Evolutionary conservation across 1,140 invertebrate genomes (phyloP).

Genomic region (Lepidurus apus): DNA sequence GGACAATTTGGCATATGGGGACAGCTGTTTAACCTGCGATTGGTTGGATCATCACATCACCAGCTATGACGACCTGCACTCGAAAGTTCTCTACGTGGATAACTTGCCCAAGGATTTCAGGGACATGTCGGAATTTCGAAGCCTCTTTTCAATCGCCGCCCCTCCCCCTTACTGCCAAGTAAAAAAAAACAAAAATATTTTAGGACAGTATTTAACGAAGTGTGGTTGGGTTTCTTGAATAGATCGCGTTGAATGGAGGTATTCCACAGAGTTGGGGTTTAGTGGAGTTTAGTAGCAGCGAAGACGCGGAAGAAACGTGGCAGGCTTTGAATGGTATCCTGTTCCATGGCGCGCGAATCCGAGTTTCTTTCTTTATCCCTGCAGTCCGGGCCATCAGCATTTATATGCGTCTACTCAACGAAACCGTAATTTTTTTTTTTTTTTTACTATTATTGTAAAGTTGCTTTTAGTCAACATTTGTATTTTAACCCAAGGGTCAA

Average conservation of each 20-base stretch:
- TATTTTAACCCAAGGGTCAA: slow-evolving; percentile 36
- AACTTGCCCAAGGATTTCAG: slow-evolving; percentile 52
- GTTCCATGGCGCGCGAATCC: slow-evolving; percentile 47
- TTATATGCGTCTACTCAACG: slow-evolving; percentile 51
- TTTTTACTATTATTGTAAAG: background rate
- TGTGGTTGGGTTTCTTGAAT: slow-evolving; percentile 35
- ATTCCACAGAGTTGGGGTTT: slow-evolving; percentile 55
- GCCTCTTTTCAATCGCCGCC: slow-evolving; percentile 50
- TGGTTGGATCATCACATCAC: slow-evolving; percentile 50
- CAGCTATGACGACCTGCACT: slow-evolving; percentile 51
- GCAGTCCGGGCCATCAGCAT: slow-evolving; percentile 54
- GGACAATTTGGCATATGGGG: slow-evolving; percentile 48
- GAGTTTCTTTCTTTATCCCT: slow-evolving; percentile 55
- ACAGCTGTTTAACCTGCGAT: slow-evolving; percentile 50
- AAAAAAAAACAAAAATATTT: slow-evolving; percentile 26
- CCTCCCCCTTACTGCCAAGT: slow-evolving; percentile 58
- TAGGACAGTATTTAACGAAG: background rate
- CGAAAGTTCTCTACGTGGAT: slow-evolving; percentile 52
- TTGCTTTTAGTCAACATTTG: slow-evolving; percentile 28
- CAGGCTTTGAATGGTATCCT: slow-evolving; percentile 44
- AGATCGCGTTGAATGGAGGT: slow-evolving; percentile 55
- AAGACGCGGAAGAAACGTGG: slow-evolving; percentile 52
- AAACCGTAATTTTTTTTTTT: slow-evolving; percentile 42
- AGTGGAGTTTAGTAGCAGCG: slow-evolving; percentile 50
- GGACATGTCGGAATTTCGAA: slow-evolving; percentile 52